Evolutionary conservation across 2,113 vertebrate species (phyloP), one percentile per base, ranked within the genome.

Genomic region (Pterocles orientalis): DNA sequence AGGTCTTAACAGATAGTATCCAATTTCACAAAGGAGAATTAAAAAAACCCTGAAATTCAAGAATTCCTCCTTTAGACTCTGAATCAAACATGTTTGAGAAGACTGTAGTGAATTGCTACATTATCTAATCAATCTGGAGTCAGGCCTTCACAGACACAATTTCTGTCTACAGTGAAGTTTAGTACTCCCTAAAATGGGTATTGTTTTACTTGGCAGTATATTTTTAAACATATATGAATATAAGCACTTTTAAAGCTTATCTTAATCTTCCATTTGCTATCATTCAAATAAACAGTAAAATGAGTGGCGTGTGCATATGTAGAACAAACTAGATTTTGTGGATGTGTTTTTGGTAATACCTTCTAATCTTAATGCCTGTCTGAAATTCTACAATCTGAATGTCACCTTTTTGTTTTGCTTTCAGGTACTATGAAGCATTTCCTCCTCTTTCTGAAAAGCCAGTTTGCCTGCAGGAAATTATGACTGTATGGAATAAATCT

Each of bases 361-460:
- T 65, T 68, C 20, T 85, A 48, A 34, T 76, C 45, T 57, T 62
- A 75, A 29, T 25, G 25, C 41, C 62, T 53, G 12, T 23, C 31
- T 83, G 62, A 77, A 86, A 60, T 62, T 88, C 60, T 73, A 0
- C 0, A 0, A 57, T 70, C 48, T 10, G 7, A 68, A 64, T 53
- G n/a, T 58, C 51, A 36, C 31, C 34, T 28, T 48, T 78, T 61
- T 86, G 24, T 86, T 82, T 90, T 93, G 7, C 28, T 78, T 97
- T 56, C 96, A 99, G 99, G 99, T 99, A 99, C 97, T 99, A 99
- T 92, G 99, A 99, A 98, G 99, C 99, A 36, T 99, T 99, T 97
- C 99, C 99, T 96, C 99, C 99, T 92, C 98, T 99, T 93, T 99
- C 99, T 71, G 99, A 99, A 97, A 99, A 99, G 95, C 98, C 99